Percentiles rank a stretch among this genome's conserved stretches.
phyloP scores from a whole-genome alignment of 1,140 invertebrate species.

The Cyclina sinensis region DNA sequence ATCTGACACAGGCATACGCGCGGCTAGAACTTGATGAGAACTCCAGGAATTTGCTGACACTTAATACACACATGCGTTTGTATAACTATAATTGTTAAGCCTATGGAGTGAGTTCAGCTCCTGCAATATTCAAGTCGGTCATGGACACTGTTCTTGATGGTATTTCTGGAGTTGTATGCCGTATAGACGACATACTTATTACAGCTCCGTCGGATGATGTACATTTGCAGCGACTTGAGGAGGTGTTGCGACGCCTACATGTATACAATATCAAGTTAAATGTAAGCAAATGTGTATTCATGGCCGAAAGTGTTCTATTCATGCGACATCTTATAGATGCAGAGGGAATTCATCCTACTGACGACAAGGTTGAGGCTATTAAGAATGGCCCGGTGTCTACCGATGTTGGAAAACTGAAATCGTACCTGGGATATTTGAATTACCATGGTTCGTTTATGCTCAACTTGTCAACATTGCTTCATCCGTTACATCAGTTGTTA shows the following conservation, averaged over 20 bases:
- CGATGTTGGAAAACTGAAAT: conserved; percentile 55
- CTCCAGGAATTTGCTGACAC: conserved; percentile 73
- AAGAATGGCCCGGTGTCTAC: conserved; percentile 33
- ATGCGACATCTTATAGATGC: conserved; percentile 45
- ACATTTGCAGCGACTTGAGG: conserved; percentile 8
- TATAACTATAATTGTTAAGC: conserved; percentile 86
- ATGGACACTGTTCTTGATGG: conserved; percentile 77
- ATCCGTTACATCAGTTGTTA: conserved; percentile 49
- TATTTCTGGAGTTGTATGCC: conserved; percentile 17
- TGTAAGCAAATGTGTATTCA: conserved; percentile 25
- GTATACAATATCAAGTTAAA: no score
- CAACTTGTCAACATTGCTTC: conserved; percentile 52
- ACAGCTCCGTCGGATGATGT: conserved; percentile 2
- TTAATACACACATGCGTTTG: conserved; percentile 86
- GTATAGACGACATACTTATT: no score
- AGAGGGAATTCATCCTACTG: conserved; percentile 55
- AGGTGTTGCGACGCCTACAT: no score
- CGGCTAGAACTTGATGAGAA: conserved; percentile 78
- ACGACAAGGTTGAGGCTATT: conserved; percentile 62
- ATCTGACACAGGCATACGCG: no score
- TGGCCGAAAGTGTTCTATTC: conserved; percentile 9
- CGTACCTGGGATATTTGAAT: conserved; percentile 65
- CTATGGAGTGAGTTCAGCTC: conserved; percentile 87
- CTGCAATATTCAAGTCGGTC: conserved; percentile 87
- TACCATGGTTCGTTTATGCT: conserved; percentile 65